Evolutionary conservation across 30 jellyfish, hydroid and myxozoan species (phyloP).

Genomic region (Euphysa ruthae): DNA sequence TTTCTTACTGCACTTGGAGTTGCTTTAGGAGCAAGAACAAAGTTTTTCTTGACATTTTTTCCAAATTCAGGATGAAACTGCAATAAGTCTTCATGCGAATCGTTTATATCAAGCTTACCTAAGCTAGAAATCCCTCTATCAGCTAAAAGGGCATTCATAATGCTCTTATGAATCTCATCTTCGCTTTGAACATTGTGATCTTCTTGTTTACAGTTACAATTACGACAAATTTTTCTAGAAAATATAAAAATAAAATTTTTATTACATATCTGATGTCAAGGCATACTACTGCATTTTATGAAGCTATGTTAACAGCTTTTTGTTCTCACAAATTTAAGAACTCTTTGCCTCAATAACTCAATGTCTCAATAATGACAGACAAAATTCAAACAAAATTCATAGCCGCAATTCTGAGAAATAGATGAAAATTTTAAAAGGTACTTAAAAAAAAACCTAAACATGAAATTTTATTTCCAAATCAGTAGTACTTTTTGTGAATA

Average conservation of each 20-base stretch:
- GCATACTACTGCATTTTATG: no score
- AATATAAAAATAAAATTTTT: background rate
- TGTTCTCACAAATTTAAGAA: no score
- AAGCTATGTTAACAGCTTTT: no score
- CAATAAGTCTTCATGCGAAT: background rate
- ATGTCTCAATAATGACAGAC: no score
- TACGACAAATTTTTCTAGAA: slow-evolving; percentile 62
- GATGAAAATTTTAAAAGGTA: no score
- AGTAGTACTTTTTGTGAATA: no score
- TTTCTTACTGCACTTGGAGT: slow-evolving; percentile 55
- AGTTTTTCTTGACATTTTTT: slow-evolving; percentile 69
- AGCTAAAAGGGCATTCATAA: slow-evolving; percentile 34
- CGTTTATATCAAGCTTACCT: slow-evolving; percentile 13
- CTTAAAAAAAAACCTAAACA: no score
- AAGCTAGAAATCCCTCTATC: slow-evolving; percentile 41
- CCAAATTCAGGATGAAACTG: slow-evolving; percentile 52
- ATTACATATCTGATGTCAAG: background rate
- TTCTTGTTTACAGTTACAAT: slow-evolving; percentile 69
- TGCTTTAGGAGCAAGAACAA: slow-evolving; percentile 82
- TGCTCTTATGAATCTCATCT: slow-evolving; percentile 63
- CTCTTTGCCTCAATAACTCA: no score
- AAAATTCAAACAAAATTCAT: no score
- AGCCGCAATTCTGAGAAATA: no score
- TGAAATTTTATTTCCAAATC: no score
- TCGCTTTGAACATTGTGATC: slow-evolving; percentile 72